A percentile compares a stretch with the other conserved stretches of the same genome.
These are phyloP conservation scores for Sebastes dallii DNA, from an alignment of 2,797 vertebrate species.

Conservation along the genomic window DNA sequence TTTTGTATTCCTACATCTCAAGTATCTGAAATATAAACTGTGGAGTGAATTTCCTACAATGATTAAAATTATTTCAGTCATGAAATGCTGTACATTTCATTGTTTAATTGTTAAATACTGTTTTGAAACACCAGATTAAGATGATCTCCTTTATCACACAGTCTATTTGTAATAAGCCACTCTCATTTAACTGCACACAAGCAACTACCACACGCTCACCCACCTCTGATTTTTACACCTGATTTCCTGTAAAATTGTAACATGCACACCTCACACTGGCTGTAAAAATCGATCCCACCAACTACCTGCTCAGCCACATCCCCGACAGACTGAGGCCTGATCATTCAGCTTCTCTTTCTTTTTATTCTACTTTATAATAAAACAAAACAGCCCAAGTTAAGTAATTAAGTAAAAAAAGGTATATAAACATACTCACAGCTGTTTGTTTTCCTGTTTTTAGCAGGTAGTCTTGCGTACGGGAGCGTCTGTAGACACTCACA, in stretches of 20 bases:
- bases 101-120: neutral
- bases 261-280: neutral
- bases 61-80: neutral
- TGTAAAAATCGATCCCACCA: neutral
- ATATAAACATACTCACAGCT: constrained; percentile 61
- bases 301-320: neutral
- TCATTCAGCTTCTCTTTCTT: neutral
- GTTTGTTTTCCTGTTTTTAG: constrained; percentile 24
- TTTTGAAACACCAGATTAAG: neutral
- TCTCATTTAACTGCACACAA: neutral
- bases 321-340: neutral
- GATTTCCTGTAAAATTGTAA: neutral
- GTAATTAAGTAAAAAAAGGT: neutral
- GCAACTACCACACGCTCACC: neutral
- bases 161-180: neutral
- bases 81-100: neutral
- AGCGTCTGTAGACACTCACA: constrained; percentile 25
- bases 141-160: neutral
- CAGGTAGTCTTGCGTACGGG: constrained; percentile 18
- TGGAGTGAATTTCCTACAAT: neutral
- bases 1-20: neutral
- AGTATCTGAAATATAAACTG: neutral
- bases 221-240: neutral
- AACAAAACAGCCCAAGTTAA: neutral
- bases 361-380: constrained; percentile 2